Base-by-base conservation (phyloP, 2,888 invertebrate genomes). In the Blera fallax region DNA sequence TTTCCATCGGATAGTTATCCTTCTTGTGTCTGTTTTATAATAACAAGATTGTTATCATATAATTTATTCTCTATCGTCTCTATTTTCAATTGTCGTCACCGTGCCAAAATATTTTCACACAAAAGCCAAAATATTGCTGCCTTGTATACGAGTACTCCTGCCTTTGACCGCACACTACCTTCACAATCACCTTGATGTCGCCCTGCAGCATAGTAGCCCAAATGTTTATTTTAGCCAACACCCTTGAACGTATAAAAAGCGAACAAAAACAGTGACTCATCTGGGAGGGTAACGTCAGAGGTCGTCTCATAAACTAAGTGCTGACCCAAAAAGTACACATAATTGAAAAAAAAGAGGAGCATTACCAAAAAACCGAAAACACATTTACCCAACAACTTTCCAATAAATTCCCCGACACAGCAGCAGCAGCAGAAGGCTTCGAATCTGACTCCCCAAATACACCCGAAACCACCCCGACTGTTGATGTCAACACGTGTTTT, bases 401-500 rank as follows among this genome's bases (percentile, higher is more conserved):
- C 58, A 74, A 80, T 80, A 65, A 58, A 65, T 73, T 58, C 32
- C 21, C 34, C 29, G 21, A 18, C 79, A 65, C 29, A 32, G 45
- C 24, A 24, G 24, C 4, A 24, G 24, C 24, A 24, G 4, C 24
- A 24, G 4, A 29, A 54, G 56, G 27, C 43, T 69, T 6, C 56
- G 0, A 24, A 62, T 43, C 24, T 27, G 24, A 43, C 48, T 18
- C 43, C 27, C 34, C 27, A 37, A 72, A 69, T 40, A 48, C 18
- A 18, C 34, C 18, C 16, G 10, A 64, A 64, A 37, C 43, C 16
- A 29, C 50, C 40, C 45, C 69, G n/a, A 78, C 8, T 32, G 72
- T 40, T 74, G 85, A 72, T 85, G 81, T 85, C 85, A 81, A 85
- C 85, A 81, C 81, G 85, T 81, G 85, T 80, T 77, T 72, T 76